Evolutionary conservation across 2,888 invertebrate species (phyloP), one percentile per base, ranked within the genome.

Genomic region (Eristalinus sepulchralis): DNA sequence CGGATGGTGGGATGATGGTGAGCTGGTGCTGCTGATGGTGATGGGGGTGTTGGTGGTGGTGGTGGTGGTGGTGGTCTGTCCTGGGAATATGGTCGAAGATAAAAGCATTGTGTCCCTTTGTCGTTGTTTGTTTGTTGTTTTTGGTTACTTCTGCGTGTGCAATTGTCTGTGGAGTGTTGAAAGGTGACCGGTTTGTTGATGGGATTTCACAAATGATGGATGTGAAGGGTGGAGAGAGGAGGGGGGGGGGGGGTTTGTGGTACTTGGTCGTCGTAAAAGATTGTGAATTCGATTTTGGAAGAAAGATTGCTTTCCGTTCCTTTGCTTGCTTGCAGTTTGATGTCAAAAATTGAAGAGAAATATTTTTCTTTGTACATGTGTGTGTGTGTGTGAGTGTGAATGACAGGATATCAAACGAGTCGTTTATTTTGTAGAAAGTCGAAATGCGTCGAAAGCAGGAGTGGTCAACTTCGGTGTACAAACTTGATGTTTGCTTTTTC

Each of bases 81-180:
- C 27, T 36, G 5, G 73, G 24, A 47, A 59, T 31, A 64, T 57
- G 33, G 62, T 13, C 17, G 62, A 68, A 53, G 62, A 77, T 77
- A 62, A 77, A 77, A 68, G 68, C 53, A 62, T 62, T 62, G 53
- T 76, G 66, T 76, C 55, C 75, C 27, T 39, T 34, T 39, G 39
- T 33, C 20, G 59, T 33, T 27, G 47, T 75, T 76, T 39, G 59
- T 76, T 70, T 77, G 34, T 27, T 68, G 17, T 60, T 68, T 77
- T 78, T 63, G 67, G 63, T 70, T 60, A 67, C 66, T 39, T 64
- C 57, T 75, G 70, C 57, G 55, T 57, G 27, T 70, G 59, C 59
- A 55, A 70, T 10, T 59, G 57, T 36, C 27, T 62, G 62, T 31
- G 47, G 57, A 57, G 53, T 71, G 36, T 47, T 47, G 47, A 60